phyloP scores from a whole-genome alignment of 2,113 vertebrate genomes.

The Daubentonia madagascariensis region DNA sequence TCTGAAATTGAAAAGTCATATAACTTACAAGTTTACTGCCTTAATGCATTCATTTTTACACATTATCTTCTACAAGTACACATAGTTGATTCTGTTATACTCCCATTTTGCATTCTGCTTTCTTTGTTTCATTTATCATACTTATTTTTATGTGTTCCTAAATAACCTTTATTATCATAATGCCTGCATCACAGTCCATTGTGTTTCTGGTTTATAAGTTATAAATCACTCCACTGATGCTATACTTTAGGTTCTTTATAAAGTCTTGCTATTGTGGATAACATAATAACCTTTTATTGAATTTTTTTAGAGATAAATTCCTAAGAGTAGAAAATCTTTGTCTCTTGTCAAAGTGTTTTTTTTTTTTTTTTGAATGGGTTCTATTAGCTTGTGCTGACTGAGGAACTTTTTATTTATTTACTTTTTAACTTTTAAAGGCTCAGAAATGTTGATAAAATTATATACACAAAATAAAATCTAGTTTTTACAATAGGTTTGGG shows the following conservation, averaged over 20 bases:
- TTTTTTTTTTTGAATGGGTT: neutral
- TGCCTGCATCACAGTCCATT: neutral
- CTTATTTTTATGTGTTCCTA: conserved; percentile 15
- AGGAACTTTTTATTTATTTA: neutral
- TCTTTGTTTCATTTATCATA: neutral
- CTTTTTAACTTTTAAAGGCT: neutral
- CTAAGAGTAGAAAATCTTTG: neutral
- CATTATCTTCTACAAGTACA: neutral
- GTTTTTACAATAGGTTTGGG: neutral
- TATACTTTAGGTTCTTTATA: neutral
- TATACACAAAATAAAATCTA: neutral
- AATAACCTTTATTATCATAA: neutral
- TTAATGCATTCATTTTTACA: neutral
- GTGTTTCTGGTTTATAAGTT: neutral
- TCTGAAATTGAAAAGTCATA: neutral
- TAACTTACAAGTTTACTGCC: neutral
- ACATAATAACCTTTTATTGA: neutral
- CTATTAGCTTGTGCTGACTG: neutral
- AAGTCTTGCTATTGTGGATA: neutral
- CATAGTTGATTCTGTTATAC: neutral
- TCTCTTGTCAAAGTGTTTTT: neutral
- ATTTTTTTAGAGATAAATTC: conserved; percentile 17
- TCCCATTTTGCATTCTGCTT: neutral
- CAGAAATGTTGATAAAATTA: neutral
- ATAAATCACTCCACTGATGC: neutral